phyloP scores from a whole-genome alignment of 2,797 vertebrate species.

The Argya squamiceps region DNA sequence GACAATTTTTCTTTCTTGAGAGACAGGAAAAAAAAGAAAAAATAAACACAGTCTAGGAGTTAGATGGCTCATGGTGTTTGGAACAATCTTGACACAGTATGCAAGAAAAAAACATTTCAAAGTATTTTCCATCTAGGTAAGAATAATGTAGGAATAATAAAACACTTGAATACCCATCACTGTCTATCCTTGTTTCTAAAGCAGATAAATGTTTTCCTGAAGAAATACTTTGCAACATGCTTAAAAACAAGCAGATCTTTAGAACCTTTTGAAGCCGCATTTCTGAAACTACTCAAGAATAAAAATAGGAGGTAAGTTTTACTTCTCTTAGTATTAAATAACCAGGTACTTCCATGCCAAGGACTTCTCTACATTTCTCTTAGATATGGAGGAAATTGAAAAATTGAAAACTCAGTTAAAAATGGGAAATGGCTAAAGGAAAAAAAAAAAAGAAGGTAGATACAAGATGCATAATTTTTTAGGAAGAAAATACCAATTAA shows the following conservation, averaged over 20 bases:
- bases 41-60: neutral
- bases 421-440: neutral
- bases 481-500: neutral
- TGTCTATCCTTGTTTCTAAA: neutral
- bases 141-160: neutral
- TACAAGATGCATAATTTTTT: neutral
- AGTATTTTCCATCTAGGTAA: slow-evolving; percentile 19
- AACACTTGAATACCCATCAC: neutral
- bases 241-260: neutral
- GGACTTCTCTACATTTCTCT: neutral
- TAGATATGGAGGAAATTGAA: neutral
- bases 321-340: neutral
- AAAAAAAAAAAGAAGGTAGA: neutral
- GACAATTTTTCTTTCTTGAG: neutral
- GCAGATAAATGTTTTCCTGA: neutral
- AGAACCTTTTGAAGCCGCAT: neutral
- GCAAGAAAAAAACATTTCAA: slow-evolving; percentile 11
- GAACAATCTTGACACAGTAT: neutral
- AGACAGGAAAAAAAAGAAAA: neutral
- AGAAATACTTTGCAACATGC: neutral
- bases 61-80: neutral
- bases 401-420: neutral
- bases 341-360: neutral
- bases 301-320: neutral
- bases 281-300: neutral